These are phyloP conservation scores for Apodemus speciosus DNA, from an alignment of 2,113 vertebrate species.

Conservation along the genomic window DNA sequence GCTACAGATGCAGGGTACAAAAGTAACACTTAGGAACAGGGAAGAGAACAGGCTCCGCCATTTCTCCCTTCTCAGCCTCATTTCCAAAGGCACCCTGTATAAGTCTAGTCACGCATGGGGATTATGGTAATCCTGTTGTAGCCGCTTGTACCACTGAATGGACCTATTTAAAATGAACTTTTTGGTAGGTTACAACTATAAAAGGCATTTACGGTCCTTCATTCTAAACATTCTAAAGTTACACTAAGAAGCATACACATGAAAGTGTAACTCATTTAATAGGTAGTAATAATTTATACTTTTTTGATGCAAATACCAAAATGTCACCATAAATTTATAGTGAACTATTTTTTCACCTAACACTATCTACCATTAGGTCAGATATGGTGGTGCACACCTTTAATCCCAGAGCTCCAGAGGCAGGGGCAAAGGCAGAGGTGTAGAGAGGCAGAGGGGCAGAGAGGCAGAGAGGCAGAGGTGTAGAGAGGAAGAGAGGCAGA, in stretches of 20 bases:
- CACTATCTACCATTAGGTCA: background rate
- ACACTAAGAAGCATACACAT: background rate
- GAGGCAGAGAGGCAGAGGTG: no score
- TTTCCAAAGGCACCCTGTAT: background rate
- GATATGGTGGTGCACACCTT: background rate
- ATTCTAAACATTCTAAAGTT: constrained; percentile 30
- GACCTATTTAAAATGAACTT: background rate
- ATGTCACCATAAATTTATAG: background rate
- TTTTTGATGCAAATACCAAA: constrained; percentile 31
- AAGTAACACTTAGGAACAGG: background rate
- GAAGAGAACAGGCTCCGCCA: background rate
- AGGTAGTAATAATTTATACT: background rate
- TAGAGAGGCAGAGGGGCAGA: no score
- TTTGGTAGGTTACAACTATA: background rate
- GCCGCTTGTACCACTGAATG: background rate
- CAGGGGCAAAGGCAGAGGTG: no score
- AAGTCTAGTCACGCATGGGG: background rate
- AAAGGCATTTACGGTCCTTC: background rate
- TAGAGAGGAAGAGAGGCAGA: no score
- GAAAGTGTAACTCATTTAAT: background rate
- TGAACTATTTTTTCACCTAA: background rate
- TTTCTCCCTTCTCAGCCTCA: background rate
- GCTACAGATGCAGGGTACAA: background rate
- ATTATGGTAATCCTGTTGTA: background rate
- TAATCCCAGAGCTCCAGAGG: background rate